Conservation (phyloP, 2,797 vertebrate genomes). For the Erethizon dorsatum region DNA sequence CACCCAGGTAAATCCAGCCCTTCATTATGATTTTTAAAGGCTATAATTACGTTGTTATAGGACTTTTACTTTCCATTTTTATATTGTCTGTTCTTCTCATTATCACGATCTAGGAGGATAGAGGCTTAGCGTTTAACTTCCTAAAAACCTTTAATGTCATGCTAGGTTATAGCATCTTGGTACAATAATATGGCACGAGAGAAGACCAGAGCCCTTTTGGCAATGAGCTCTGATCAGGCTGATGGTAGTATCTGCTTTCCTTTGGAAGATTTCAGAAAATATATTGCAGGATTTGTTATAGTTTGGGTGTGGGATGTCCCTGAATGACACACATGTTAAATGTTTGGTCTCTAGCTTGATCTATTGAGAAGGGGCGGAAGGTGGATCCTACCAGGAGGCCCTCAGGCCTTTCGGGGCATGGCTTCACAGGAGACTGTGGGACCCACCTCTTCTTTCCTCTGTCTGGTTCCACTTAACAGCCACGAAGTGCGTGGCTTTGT, state of each 20-base stretch:
- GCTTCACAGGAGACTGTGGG: not conserved
- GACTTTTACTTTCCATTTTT: conserved; percentile 54
- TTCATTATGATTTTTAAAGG: conserved; percentile 56
- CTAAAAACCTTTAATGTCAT: not conserved
- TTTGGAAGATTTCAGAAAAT: not conserved
- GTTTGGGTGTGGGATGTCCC: not conserved
- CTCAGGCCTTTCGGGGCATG: not conserved
- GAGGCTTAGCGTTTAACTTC: conserved; percentile 13
- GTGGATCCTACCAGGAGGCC: not conserved
- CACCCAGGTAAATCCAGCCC: not conserved
- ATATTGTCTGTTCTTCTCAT: conserved; percentile 9
- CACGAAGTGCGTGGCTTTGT: not conserved
- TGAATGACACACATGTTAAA: not conserved
- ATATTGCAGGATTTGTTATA: not conserved
- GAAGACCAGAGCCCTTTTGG: not conserved
- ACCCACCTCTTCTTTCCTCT: not conserved
- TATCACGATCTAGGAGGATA: not conserved
- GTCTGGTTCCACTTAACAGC: not conserved
- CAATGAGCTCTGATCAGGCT: not conserved
- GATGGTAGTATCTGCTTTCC: not conserved
- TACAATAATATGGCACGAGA: not conserved
- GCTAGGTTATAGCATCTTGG: not conserved
- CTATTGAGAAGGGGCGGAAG: not conserved
- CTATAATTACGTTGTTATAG: conserved; percentile 32
- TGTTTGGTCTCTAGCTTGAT: no score